Evolutionary conservation across 2,113 vertebrate species (phyloP), one percentile per base, ranked within the genome.

Genomic region (Fukomys damarensis): DNA sequence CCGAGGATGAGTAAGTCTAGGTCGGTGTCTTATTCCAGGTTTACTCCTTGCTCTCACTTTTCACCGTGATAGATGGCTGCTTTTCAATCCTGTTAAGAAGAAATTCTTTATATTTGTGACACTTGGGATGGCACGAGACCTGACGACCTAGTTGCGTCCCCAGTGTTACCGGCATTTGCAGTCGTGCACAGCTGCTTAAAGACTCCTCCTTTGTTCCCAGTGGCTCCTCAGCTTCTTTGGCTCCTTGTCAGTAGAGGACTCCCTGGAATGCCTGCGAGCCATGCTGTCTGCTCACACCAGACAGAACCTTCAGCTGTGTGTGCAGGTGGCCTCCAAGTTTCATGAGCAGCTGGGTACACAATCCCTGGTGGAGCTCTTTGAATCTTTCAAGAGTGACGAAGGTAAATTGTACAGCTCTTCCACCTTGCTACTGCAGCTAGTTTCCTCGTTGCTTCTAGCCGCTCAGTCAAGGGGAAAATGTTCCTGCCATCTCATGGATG

Each of bases 221-320:
- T 99, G 99, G 99, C 98, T 99, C 84, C 98, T 99, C 96, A 99
- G 99, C 97, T 99, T 99, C 98, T 99, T 99, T 70, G 99, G 99
- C 95, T 99, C 99, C 41, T 98, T 99, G 28, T 99, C 99, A 0
- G 99, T 99, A 59, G 99, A 99, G 38, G 99, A 99, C 96, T 99
- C 99, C 0, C 95, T 99, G 93, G 99, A 99, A 97, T 99, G 99
- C 97, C 98, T 99, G 65, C 98, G 98, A 95, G 99, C 99, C 68
- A 99, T 99, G 99, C 97, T 99, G 58, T 99, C 99, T 0, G 99
- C 99, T 81, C 99, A 99, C 98, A 99, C 99, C 93, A 98, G 99
- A 38, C 99, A 99, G 98, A 99, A 99, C 97, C 98, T 99, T 58
- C 99, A 99, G 98, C 98, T 99, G 72, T 99, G 99, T 93, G 99